Evolutionary conservation across 2,888 invertebrate genomes (phyloP), one percentile per base, ranked within the genome.

Genomic region (Steinernema scapterisci): DNA sequence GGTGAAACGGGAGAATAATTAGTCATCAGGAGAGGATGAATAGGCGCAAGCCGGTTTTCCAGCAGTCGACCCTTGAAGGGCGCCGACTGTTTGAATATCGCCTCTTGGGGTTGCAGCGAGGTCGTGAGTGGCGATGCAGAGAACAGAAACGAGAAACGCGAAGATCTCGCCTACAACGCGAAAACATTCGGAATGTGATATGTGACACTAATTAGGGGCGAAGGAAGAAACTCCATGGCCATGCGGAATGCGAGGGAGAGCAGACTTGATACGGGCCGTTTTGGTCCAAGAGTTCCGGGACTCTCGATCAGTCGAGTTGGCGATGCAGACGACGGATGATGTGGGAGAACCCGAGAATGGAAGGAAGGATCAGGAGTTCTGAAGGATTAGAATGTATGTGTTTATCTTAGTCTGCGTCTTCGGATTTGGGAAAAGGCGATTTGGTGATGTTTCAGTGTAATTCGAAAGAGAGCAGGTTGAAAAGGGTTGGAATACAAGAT

Each of bases 71-170:
- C 63, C 63, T 63, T 31, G 63, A 63, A 27, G 27, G 38, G 27
- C n/a, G n/a, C 9, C 27, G 9, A 63, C 27, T 63, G 63, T 63
- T 63, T 63, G 63, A 25, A 63, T 21, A 63, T 63, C 63, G 63
- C 63, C 63, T 16, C 38, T 63, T 38, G 31, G 38, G n/a, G 13
- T 16, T 48, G 48, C 38, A 38, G 48, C 48, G 31, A 25, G 31
- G 63, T 63, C 63, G 63, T 63, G 63, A 63, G 63, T 63, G 63
- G 9, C 63, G 31, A 27, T 5, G 23, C 23, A 13, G 48, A 2
- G n/a, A 48, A 48, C n/a, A n/a, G 13, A 48, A 2, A 48, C 31
- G 63, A 31, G 52, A 23, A 23, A 23, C 52, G 52, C 19, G 21
- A 6, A 23, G 48, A 16, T 48, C 48, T 16, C n/a, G n/a, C n/a